These are phyloP conservation scores for Mellilla xanthometata DNA, from an alignment of 2,888 invertebrate genomes.

Conservation along the genomic window DNA sequence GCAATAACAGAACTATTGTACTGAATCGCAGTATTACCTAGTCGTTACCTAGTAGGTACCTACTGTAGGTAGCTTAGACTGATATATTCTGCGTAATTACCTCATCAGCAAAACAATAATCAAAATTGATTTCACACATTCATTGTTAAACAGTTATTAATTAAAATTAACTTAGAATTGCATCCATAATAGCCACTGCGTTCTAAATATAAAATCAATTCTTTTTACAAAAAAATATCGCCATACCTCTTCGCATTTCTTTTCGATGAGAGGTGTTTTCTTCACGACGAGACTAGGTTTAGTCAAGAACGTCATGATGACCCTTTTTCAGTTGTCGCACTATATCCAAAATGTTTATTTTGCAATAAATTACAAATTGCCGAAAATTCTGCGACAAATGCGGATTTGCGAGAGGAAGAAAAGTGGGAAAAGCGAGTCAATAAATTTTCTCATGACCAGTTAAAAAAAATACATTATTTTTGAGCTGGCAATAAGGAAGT, in stretches of 20 bases:
- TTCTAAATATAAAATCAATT: constrained; percentile 13
- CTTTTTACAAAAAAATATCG: constrained; percentile 2
- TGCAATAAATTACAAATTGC: constrained; percentile 15
- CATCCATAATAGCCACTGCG: no score
- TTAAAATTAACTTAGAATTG: no score
- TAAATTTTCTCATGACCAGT: constrained; percentile 32
- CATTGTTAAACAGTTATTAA: no score
- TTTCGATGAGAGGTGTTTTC: constrained; percentile 86
- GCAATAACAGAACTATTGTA: no score
- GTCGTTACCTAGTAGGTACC: no score
- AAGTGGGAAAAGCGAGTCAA: constrained; percentile 36
- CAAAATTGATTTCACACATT: no score
- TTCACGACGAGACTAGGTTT: constrained; percentile 87
- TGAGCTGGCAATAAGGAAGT: constrained; percentile 26
- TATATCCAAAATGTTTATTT: constrained; percentile 14
- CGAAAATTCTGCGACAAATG: constrained; percentile 16
- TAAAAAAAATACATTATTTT: constrained; percentile 22
- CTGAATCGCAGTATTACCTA: no score
- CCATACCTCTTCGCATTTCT: constrained; percentile 44
- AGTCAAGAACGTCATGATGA: constrained; percentile 90
- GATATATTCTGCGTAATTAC: no score
- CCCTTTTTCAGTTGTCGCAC: constrained; percentile 13
- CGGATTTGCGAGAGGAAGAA: constrained; percentile 8
- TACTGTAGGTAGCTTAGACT: no score
- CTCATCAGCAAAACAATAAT: no score